Base-by-base conservation (phyloP, 2,888 invertebrate genomes). In the Epistrophe grossulariae region DNA sequence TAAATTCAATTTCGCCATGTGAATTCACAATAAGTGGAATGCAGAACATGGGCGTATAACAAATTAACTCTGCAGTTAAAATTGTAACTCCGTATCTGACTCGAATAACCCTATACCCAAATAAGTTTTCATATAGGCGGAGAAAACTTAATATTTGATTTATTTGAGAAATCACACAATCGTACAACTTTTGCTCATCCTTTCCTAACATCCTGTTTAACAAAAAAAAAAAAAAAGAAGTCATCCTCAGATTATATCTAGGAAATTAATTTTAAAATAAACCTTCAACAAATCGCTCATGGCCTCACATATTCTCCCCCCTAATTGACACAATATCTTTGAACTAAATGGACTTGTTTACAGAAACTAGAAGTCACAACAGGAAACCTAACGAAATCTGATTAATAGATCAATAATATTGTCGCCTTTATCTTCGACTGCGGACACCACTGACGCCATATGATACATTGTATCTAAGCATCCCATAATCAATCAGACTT, bases 401-500 rank as follows among this genome's bases (percentile, higher is more conserved):
- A 70, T 70, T 70, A 70, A 70, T 70, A 70, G 70, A 70, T 70
- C 70, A 70, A 70, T 70, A 70, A 70, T 55, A 70, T 70, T 70
- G 55, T 70, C 70, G 70, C 70, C 70, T 55, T 70, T 70, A 70
- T 70, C 70, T 40, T 38, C 15, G 40, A 62, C 62, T 62, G 24
- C 40, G 24, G 24, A 55, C 70, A 40, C 17, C 38, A 70, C 52
- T 55, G 70, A 70, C 70, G 70, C 70, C 70, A 70, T 70, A 70
- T 70, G 68, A 59, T 78, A 77, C 76, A 81, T 64, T 81, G 70
- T 76, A 55, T 43, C 55, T 55, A 40, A 50, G 8, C 43, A 10
- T 57, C 38, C 64, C 19, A 64, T 50, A 72, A 82, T 82, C 77
- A 48, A 82, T 82, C 78, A 82, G 70, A 28, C 70, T 70, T 70